A percentile compares a stretch with the other conserved stretches of the same genome.
phyloP scores from a whole-genome alignment of 2,113 vertebrate genomes.

The Numida meleagris region DNA sequence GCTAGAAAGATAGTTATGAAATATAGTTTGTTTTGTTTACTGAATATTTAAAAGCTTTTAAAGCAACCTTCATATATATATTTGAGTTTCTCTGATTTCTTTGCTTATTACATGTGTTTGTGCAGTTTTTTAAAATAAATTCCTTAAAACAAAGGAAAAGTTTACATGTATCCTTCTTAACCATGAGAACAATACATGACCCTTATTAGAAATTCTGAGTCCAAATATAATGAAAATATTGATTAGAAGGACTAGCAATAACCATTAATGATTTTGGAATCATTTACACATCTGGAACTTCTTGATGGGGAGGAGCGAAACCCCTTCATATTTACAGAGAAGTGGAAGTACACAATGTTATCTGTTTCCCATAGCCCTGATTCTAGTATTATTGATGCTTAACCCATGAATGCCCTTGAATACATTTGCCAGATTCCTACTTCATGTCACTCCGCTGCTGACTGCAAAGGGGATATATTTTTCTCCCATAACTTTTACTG shows the following conservation, averaged over 20 bases:
- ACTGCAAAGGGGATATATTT: background rate
- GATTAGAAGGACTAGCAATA: background rate
- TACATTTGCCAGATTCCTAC: background rate
- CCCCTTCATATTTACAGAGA: background rate
- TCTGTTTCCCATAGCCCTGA: background rate
- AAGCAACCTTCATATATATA: background rate
- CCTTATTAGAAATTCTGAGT: background rate
- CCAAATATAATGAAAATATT: background rate
- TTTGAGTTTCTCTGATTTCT: background rate
- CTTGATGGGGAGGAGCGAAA: background rate
- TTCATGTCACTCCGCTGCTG: background rate
- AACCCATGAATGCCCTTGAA: background rate
- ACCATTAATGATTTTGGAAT: background rate
- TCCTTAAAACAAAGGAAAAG: background rate
- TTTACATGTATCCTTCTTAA: background rate
- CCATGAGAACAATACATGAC: background rate
- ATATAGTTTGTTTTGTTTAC: background rate
- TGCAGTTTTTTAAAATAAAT: background rate
- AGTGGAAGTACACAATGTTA: background rate
- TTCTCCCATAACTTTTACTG: background rate
- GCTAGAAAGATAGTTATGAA: background rate
- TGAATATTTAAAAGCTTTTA: background rate
- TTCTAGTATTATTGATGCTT: background rate
- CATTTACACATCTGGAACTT: background rate
- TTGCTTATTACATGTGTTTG: accelerated